phyloP scores from a whole-genome alignment of 2,797 vertebrate species.

The Pachyuromys duprasi region DNA sequence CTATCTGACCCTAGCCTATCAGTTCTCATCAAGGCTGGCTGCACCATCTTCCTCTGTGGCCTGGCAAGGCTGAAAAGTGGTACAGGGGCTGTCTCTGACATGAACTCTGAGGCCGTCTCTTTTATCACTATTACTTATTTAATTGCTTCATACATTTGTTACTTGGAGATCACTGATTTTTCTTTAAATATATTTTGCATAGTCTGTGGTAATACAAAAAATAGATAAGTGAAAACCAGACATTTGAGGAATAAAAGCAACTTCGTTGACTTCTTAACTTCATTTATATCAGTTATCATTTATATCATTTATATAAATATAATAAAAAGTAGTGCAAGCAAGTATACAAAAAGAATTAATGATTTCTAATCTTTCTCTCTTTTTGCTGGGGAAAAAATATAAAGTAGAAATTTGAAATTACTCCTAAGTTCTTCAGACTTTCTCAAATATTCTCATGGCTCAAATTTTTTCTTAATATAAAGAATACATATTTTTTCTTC shows the following conservation, averaged over 20 bases:
- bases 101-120: too few species aligned
- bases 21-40: too few species aligned
- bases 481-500: too few species aligned
- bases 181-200: background rate
- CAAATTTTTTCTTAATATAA: constrained; percentile 16
- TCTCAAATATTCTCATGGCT: background rate
- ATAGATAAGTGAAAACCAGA: background rate
- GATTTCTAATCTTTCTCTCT: background rate
- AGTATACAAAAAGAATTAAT: background rate
- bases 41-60: too few species aligned
- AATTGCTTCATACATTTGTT: background rate
- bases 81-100: too few species aligned
- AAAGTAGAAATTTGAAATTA: background rate
- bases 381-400: too few species aligned
- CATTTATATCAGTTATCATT: background rate
- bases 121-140: background rate
- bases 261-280: background rate
- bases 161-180: background rate
- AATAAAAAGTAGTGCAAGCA: background rate
- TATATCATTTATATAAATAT: background rate
- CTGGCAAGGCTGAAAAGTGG: too few species aligned
- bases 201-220: background rate
- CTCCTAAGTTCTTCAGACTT: background rate
- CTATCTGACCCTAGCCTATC: too few species aligned
- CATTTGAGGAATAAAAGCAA: background rate